Evolutionary conservation across 2,888 invertebrate genomes (phyloP), one percentile per base, ranked within the genome.

Genomic region (Dicycla oo): DNA sequence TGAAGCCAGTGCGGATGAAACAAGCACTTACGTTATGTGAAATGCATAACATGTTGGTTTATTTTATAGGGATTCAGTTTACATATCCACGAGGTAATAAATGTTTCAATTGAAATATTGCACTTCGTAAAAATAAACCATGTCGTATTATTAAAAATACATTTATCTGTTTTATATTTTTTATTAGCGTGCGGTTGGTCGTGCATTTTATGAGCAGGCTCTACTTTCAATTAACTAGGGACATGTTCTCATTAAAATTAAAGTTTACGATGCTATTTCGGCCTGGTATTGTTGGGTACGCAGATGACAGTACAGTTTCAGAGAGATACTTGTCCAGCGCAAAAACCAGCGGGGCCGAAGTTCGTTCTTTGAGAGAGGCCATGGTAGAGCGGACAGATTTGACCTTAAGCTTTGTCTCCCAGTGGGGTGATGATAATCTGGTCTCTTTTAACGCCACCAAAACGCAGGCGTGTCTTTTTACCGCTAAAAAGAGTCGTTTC

Each of bases 11-110:
- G 74, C 34, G 56, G 47, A 73, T 76, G 66, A 71, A 78, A 73
- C 81, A 73, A 80, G 64, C 83, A 78, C 81, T 75, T 51, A 66
- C 68, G 53, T 49, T 72, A 70, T 75, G 67, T 57, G 62, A 69
- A 73, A 78, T 60, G 56, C 68, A 60, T 66, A 71, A 70, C 72
- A 80, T 69, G 67, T 66, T 60, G 20, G 68, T 73, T 69, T 77
- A 70, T 47, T 79, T 69, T 51, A 65, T 57, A 66, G 15, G 58
- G 57, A 65, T 63, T 67, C 62, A 60, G 76, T 80, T 80, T 69
- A 79, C 80, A 75, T 82, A 82, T 70, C 45, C 57, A 49, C 45
- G n/a, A 68, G 34, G 57, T 60, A 75, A 71, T 82, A 65, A 79
- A 74, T 56, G 74, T 78, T 65, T 51, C 68, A 79, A 60, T 75